Percentiles rank a stretch among this genome's conserved stretches.
These are phyloP conservation scores for Panagrolaimus sp. DNA, from an alignment of 1,140 invertebrate species.

Conservation along the genomic window DNA sequence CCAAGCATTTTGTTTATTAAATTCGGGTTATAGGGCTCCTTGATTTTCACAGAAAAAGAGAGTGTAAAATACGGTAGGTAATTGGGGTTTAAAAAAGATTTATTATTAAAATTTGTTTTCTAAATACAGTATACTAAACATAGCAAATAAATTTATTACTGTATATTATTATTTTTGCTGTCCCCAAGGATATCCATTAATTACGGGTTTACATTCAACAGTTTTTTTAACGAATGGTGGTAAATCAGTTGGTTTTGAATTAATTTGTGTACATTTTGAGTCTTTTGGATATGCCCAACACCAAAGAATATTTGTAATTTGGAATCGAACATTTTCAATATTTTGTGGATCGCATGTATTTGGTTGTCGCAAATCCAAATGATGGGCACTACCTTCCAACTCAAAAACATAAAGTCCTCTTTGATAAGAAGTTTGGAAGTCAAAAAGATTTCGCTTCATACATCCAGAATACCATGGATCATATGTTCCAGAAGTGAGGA, in stretches of 20 bases:
- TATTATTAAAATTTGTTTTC: too few species aligned
- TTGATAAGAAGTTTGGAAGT: not conserved
- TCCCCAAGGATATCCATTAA: constrained; percentile 9
- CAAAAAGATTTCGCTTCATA: not conserved
- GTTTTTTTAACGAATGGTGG: constrained; percentile 2
- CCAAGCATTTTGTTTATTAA: too few species aligned
- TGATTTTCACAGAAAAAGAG: too few species aligned
- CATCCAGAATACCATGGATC: constrained; percentile 13
- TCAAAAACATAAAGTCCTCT: constrained; percentile 1
- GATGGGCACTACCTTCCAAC: not conserved
- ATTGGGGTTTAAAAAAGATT: too few species aligned
- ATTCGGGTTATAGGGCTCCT: too few species aligned
- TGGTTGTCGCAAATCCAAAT: constrained; percentile 12
- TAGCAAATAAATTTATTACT: too few species aligned
- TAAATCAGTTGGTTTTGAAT: not conserved
- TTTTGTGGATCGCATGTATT: constrained; percentile 11
- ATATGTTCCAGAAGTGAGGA: not conserved
- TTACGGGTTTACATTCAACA: constrained; percentile 1
- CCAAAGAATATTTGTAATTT: not conserved
- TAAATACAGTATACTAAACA: too few species aligned
- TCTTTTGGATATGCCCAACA: constrained; percentile 14
- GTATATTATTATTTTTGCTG: too few species aligned
- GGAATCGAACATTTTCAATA: not conserved
- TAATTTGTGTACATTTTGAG: not conserved
- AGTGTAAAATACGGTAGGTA: too few species aligned